These are phyloP conservation scores for Ahaetulla prasina DNA, from an alignment of 2,113 vertebrate genomes.

Conservation along the genomic window DNA sequence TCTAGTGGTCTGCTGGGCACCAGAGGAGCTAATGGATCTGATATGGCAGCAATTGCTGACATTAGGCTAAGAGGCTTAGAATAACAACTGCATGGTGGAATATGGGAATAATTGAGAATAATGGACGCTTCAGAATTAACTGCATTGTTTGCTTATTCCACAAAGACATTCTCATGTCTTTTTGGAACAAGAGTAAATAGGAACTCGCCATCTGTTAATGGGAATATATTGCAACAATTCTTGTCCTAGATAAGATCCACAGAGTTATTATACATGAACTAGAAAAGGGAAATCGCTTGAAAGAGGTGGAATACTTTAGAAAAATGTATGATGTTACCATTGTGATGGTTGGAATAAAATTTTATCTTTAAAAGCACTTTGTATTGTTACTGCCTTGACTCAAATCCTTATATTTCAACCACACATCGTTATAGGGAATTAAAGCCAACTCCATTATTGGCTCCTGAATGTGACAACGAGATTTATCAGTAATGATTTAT, in stretches of 20 bases:
- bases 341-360: neutral
- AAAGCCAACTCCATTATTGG: neutral
- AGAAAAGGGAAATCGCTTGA: neutral
- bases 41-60: neutral
- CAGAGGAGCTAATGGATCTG: neutral
- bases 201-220: neutral
- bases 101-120: neutral
- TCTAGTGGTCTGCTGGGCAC: neutral
- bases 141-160: neutral
- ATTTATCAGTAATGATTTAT: neutral
- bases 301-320: neutral
- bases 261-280: neutral
- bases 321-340: neutral
- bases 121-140: neutral
- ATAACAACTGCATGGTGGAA: neutral
- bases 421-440: neutral
- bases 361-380: neutral
- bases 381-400: neutral
- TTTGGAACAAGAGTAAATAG: neutral
- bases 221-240: neutral
- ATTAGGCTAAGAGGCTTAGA: neutral
- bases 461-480: neutral
- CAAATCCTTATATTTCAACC: neutral
- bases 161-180: neutral
- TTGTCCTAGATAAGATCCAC: neutral